These are phyloP conservation scores for Gymnorhina tibicen DNA, from an alignment of 2,113 vertebrate species.

Conservation along the genomic window DNA sequence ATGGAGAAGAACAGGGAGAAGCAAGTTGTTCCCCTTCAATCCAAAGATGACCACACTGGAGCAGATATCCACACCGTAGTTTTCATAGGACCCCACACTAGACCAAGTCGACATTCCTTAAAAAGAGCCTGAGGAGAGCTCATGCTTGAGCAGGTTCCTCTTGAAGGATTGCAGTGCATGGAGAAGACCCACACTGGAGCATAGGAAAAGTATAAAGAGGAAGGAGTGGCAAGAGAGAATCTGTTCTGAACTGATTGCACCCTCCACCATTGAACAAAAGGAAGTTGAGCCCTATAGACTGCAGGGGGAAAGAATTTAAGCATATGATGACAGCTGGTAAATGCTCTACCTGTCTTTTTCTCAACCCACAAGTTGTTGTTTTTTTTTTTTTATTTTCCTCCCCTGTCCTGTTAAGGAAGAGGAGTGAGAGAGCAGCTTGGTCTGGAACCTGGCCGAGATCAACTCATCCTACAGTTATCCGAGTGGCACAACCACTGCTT, in stretches of 20 bases:
- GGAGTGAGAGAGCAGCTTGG: neutral
- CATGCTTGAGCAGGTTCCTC: fast-evolving
- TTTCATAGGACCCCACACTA: neutral
- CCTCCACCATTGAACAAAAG: neutral
- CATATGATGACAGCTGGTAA: neutral
- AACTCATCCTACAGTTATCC: neutral
- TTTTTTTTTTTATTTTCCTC: neutral
- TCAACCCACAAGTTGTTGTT: neutral
- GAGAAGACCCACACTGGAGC: neutral
- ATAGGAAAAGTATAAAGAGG: neutral
- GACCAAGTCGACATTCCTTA: neutral
- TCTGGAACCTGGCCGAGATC: neutral
- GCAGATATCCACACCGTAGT: neutral
- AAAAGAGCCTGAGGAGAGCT: neutral
- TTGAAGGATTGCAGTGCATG: neutral
- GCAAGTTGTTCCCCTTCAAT: neutral
- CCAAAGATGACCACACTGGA: neutral
- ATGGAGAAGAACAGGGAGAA: neutral
- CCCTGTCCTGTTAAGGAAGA: neutral
- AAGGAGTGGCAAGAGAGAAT: neutral
- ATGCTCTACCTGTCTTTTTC: neutral
- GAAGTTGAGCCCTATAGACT: neutral
- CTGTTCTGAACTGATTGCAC: neutral
- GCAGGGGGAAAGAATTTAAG: neutral
- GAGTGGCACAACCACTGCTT: neutral